Evolutionary conservation across 2,113 vertebrate species (phyloP), one percentile per base, ranked within the genome.

Genomic region (Entosphenus tridentatus): DNA sequence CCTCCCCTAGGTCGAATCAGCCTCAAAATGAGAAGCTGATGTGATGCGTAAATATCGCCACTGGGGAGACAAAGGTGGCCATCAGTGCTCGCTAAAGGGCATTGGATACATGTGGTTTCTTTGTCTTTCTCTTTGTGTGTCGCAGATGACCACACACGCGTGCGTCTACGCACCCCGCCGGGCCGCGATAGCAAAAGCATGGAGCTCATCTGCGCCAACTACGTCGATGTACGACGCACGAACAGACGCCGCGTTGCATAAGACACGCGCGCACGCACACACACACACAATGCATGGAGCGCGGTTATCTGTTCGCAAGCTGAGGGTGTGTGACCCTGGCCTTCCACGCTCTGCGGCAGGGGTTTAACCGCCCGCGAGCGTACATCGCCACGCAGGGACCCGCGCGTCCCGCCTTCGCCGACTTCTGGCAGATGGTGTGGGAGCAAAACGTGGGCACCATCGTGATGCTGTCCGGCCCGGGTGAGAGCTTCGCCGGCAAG

Each of bases 71-170:
- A 39, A 39, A 39, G 39, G 39, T 39, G 39, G 39, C 39, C 39
- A 39, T 39, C 39, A 39, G 39, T 39, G 39, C 39, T 39, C 39
- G 39, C 39, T 7, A 39, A 7, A 39, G 39, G 39, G 39, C 39
- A 39, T 39, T 39, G 39, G 39, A 39, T 39, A 39, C 39, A 39
- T 39, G 39, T 39, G 39, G 62, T 65, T 8, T 65, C 21, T 65
- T 21, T 65, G n/a, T 65, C 62, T 65, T 11, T 65, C 10, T 16
- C 62, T 8, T 65, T 21, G n/a, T 21, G n/a, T n/a, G n/a, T 11
- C 21, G n/a, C 62, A 65, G 62, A 65, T 65, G 62, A 65, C 62
- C 62, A 65, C 62, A 65, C 62, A 65, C 62, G 21, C n/a, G 62
- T 65, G 62, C 62, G 62, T n/a, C 62, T 65, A 65, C 21, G 62